Percentiles rank a stretch among this genome's conserved stretches.
phyloP scores from a whole-genome alignment of 2,888 invertebrate genomes.

The Craniophora ligustri region DNA sequence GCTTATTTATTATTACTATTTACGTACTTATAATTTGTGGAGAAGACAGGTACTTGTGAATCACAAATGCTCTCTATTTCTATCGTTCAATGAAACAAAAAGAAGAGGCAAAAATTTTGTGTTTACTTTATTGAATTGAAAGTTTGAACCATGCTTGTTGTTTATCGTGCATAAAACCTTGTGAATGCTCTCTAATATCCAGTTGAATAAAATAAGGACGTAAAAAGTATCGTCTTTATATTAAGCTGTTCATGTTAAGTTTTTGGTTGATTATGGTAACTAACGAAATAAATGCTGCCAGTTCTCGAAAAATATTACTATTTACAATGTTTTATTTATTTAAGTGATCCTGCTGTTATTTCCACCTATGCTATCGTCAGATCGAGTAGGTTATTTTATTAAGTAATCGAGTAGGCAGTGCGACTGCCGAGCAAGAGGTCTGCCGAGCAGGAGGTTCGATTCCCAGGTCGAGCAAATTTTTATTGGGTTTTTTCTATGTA shows the following conservation, averaged over 20 bases:
- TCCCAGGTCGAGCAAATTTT: too few relatives aligned
- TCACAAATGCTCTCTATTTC: slow-evolving; percentile 44
- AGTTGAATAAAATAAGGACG: slow-evolving; percentile 15
- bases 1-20: slow-evolving; percentile 6
- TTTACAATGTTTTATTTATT: not conserved
- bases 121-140: slow-evolving; percentile 47
- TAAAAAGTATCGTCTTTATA: not conserved
- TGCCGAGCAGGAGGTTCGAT: too few relatives aligned
- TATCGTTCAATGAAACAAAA: slow-evolving; percentile 49
- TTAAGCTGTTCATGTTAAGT: slow-evolving; percentile 14
- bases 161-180: slow-evolving; percentile 14
- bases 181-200: slow-evolving; percentile 25
- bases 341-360: too few relatives aligned
- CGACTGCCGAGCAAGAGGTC: too few relatives aligned
- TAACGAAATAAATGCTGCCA: slow-evolving; percentile 51
- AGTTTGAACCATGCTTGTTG: slow-evolving; percentile 46
- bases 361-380: too few relatives aligned
- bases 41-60: not conserved
- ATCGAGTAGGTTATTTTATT: too few relatives aligned
- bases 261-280: slow-evolving; percentile 31
- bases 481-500: too few relatives aligned
- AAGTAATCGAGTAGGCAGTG: too few relatives aligned
- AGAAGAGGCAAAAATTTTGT: slow-evolving; percentile 31
- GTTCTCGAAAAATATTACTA: slow-evolving; percentile 40
- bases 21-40: not conserved